phyloP scores from a whole-genome alignment of 2,888 invertebrate genomes.

The Argyra leucocephala region DNA sequence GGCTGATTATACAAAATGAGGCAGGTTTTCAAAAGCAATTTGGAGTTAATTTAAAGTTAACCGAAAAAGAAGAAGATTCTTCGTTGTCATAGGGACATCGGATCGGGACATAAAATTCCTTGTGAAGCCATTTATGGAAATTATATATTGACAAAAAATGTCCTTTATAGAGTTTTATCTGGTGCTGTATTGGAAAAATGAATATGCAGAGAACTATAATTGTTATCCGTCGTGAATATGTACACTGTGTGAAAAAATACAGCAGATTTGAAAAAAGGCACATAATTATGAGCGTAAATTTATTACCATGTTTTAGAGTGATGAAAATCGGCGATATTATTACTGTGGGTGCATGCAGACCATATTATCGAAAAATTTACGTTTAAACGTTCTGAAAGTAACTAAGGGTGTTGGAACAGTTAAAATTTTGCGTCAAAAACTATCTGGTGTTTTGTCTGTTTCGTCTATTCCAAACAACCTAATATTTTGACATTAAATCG shows the following conservation, averaged over 20 bases:
- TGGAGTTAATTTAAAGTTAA: slow-evolving; percentile 73
- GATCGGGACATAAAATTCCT: slow-evolving; percentile 94
- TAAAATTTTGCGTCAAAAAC: too few species aligned
- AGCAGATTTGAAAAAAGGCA: slow-evolving; percentile 98
- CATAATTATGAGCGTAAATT: slow-evolving; percentile 96
- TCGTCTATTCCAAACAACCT: too few species aligned
- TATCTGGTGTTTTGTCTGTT: too few species aligned
- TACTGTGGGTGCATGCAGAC: slow-evolving; percentile 97
- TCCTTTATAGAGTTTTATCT: slow-evolving; percentile 94
- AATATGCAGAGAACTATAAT: slow-evolving; percentile 99
- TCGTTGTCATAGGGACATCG: slow-evolving; percentile 79
- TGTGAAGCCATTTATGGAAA: slow-evolving; percentile 96
- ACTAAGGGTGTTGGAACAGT: slow-evolving; percentile 88
- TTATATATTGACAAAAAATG: slow-evolving; percentile 99
- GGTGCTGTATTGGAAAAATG: slow-evolving; percentile 93
- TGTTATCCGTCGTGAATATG: slow-evolving; percentile 93
- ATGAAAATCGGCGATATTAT: slow-evolving; percentile 92
- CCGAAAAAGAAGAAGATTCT: slow-evolving; percentile 64
- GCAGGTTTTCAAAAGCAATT: slow-evolving; percentile 92
- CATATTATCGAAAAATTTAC: slow-evolving; percentile 95
- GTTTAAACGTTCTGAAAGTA: slow-evolving; percentile 97
- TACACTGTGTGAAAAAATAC: slow-evolving; percentile 96
- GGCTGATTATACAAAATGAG: slow-evolving; percentile 60
- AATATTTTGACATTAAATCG: too few species aligned
- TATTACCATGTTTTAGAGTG: slow-evolving; percentile 98